Evolutionary conservation across 2,797 vertebrate species (phyloP).

Genomic region (Loris lydekkerianus): DNA sequence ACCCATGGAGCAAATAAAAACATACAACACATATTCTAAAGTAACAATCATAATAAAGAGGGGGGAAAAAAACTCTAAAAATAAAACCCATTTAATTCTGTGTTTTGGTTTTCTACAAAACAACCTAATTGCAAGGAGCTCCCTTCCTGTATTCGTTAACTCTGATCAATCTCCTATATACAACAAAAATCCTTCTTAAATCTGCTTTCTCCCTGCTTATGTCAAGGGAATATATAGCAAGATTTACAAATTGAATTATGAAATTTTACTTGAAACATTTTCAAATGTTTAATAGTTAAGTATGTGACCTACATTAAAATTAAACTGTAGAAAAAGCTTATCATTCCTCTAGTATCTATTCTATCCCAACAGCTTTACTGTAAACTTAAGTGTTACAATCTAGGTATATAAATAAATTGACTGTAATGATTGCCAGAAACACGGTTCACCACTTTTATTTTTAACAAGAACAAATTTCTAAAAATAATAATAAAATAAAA

Average conservation of each 20-base stretch:
- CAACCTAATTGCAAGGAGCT: neutral
- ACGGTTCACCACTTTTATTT: neutral
- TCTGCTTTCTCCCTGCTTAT: neutral
- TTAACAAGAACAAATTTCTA: conserved; percentile 24
- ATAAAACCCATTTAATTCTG: neutral
- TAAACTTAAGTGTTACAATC: neutral
- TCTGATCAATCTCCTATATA: neutral
- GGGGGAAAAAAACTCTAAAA: neutral
- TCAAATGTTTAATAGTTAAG: conserved; percentile 46
- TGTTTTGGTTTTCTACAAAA: neutral
- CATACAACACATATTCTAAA: neutral
- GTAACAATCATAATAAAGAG: neutral
- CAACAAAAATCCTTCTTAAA: conserved; percentile 59
- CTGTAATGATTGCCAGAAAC: neutral
- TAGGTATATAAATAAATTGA: neutral
- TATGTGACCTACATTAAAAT: conserved; percentile 21
- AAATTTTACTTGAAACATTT: conserved; percentile 58
- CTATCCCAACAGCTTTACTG: neutral
- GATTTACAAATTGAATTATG: conserved; percentile 37
- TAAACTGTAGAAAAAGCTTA: conserved; percentile 42
- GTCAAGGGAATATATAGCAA: neutral
- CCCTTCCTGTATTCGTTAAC: neutral
- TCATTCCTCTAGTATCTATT: conserved; percentile 7
- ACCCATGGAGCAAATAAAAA: neutral
- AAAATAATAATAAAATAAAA: too few species aligned